Conservation (phyloP, 2,888 invertebrate genomes). For the Allygus modestus region DNA sequence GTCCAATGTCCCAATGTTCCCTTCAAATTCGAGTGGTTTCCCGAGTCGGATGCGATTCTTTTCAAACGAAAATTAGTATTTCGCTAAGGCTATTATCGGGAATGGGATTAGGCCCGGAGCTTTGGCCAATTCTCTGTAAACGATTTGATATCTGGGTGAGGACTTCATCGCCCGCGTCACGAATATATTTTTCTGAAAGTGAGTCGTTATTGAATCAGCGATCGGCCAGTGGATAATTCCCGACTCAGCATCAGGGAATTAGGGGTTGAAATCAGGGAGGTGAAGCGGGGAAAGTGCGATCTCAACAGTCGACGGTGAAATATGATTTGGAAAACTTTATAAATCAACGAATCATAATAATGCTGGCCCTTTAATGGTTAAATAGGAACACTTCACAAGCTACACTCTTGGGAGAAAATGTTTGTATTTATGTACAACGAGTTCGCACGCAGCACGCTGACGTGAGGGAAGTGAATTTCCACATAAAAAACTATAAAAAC, state of each 20-base stretch:
- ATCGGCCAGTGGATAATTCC: conserved; percentile 2
- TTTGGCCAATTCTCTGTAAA: conserved; percentile 47
- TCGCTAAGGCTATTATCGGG: conserved; percentile 43
- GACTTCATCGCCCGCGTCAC: conserved; percentile 13
- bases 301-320: not conserved
- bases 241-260: conserved; percentile 16
- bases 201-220: conserved; percentile 10
- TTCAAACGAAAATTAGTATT: conserved; percentile 42
- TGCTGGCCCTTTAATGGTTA: too few species aligned
- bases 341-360: not conserved
- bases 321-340: not conserved
- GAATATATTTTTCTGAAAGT: conserved; percentile 19
- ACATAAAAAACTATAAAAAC: too few species aligned
- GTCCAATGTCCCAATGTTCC: too few species aligned
- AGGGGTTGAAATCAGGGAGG: conserved; percentile 7
- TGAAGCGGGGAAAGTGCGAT: not conserved
- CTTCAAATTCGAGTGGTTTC: too few species aligned
- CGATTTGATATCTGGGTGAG: conserved; percentile 37
- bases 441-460: too few species aligned
- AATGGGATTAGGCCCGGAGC: conserved; percentile 34
- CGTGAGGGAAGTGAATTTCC: too few species aligned
- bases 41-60: not conserved
- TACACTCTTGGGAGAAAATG: too few species aligned
- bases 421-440: too few species aligned
- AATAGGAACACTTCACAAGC: too few species aligned